Base-by-base conservation (phyloP, 2,797 vertebrate genomes). In the Dallia pectoralis region DNA sequence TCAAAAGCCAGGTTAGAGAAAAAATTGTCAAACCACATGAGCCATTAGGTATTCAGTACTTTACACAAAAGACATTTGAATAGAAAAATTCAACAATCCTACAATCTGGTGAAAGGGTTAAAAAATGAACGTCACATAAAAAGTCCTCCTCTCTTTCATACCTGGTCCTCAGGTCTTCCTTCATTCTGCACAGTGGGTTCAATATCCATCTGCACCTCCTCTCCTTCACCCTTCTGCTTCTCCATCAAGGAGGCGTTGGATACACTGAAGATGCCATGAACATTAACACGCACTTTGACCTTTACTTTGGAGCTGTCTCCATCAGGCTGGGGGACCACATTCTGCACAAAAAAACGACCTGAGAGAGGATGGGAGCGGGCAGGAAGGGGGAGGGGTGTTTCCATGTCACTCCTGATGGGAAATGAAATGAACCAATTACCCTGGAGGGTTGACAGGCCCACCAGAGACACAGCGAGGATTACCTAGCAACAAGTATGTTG, bases 271-370 rank as follows among this genome's bases (percentile, higher is more conserved):
- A 98, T 95, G 66, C 97, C 96, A 0, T 98, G 96, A 69, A 97
- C 88, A 1, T 97, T 98, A 65, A 98, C 93, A 0, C 95, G 95
- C 75, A 98, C 97, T 90, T 97, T 98, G 67, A 98, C 96, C 79
- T 98, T 98, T 70, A 98, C 95, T 90, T 97, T 98, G 36, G 96
- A 96, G 81, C 92, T 96, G 83, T 97, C 96, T 0, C 96, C 97
- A 25, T 98, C 95, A 0, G 93, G 93, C 67, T 97, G 97, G 7
- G 97, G 94, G 73, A 91, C 90, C 73, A 98, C 95, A 44, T 97
- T 96, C 77, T 98, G 96, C 74, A 98, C 92, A 70, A 93, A 92
- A 77, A 97, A 98, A 83, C 89, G 93, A 75, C 97, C 96, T 96
- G 82, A 69, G 16, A 72, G 76, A 61, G 27, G 27, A 22, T 30